These are phyloP conservation scores for Artemia sinica DNA, from an alignment of 2,888 invertebrate genomes.

Conservation along the genomic window DNA sequence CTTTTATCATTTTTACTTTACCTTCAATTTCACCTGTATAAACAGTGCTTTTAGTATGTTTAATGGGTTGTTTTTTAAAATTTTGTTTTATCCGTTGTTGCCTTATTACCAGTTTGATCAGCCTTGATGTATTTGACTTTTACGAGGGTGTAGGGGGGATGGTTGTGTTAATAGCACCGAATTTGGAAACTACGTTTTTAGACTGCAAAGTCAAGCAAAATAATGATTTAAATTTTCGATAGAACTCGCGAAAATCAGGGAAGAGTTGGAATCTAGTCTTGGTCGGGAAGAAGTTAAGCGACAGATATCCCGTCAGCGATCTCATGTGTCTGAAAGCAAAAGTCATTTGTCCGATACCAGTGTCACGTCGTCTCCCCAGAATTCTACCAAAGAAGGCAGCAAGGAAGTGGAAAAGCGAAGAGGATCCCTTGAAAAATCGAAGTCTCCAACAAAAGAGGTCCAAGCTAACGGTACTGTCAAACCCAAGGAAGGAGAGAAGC, in stretches of 20 bases:
- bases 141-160: too few relatives aligned
- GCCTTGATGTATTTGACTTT: too few relatives aligned
- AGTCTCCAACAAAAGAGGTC: conserved; percentile 21
- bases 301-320: conserved; percentile 42
- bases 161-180: too few relatives aligned
- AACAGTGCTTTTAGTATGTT: too few relatives aligned
- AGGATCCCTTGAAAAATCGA: conserved; percentile 18
- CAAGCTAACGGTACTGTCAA: conserved; percentile 15
- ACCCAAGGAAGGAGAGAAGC: conserved; percentile 41
- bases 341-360: neutral
- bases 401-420: conserved; percentile 3
- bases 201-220: too few relatives aligned
- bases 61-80: too few relatives aligned
- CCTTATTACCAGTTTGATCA: too few relatives aligned
- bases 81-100: too few relatives aligned
- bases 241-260: conserved; percentile 52
- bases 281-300: conserved; percentile 48
- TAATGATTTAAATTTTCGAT: conserved; percentile 25
- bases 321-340: conserved; percentile 18
- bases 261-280: conserved; percentile 49
- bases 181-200: too few relatives aligned
- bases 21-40: too few relatives aligned
- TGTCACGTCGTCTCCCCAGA: neutral
- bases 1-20: too few relatives aligned
- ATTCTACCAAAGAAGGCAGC: neutral